Percentiles rank a stretch among this genome's conserved stretches.
phyloP scores from a whole-genome alignment of 2,888 invertebrate genomes.

The Apotomis turbidana region DNA sequence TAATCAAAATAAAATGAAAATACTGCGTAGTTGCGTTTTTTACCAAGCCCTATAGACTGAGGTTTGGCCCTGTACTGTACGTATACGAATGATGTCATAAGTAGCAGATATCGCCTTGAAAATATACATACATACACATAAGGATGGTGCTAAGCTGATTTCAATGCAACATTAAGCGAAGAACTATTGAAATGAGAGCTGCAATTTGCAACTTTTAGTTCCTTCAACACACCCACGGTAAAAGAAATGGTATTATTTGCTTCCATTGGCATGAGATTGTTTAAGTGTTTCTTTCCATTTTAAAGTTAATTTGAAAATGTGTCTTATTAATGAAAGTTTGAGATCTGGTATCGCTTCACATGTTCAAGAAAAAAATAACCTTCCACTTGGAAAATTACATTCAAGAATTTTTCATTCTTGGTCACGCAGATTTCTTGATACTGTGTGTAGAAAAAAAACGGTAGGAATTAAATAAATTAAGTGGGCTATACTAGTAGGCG shows the following conservation, averaged over 20 bases:
- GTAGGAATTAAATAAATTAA: too few species aligned
- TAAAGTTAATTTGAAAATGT: background rate
- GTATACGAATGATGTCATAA: slow-evolving; percentile 11
- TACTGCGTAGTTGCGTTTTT: slow-evolving; percentile 15
- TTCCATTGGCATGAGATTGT: background rate
- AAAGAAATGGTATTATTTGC: slow-evolving; percentile 5
- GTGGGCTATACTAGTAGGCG: too few species aligned
- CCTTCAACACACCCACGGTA: slow-evolving; percentile 4
- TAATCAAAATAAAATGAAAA: background rate
- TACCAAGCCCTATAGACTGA: slow-evolving; percentile 12
- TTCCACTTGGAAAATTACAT: too few species aligned
- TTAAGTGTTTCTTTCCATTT: slow-evolving; percentile 11
- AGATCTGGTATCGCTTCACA: too few species aligned
- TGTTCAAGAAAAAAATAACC: too few species aligned
- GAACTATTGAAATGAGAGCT: background rate
- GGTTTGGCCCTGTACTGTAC: slow-evolving; percentile 21
- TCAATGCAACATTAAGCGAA: background rate
- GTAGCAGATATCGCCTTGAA: slow-evolving; percentile 17
- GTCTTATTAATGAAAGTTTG: background rate
- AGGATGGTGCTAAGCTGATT: slow-evolving; percentile 13
- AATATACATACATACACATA: background rate
- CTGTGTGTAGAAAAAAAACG: too few species aligned
- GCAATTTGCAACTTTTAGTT: background rate
- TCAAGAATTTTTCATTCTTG: too few species aligned
- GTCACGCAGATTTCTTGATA: too few species aligned